These are phyloP conservation scores for Embidobia sp. DNA, from an alignment of 2,888 invertebrate genomes.

Conservation along the genomic window DNA sequence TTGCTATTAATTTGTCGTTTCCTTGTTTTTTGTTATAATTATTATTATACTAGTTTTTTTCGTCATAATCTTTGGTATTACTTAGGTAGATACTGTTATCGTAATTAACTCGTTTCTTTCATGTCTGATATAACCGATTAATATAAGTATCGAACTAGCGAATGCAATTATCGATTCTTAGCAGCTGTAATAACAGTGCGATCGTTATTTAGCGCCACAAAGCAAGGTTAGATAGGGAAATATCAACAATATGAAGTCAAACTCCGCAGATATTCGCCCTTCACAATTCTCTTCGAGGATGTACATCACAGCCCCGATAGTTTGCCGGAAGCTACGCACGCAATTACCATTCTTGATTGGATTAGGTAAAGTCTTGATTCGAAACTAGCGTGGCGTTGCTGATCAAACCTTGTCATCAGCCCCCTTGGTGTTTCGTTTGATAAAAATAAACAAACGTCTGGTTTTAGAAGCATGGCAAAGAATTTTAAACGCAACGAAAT, in stretches of 20 bases:
- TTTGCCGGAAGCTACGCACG: conserved; percentile 77
- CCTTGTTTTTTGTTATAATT: too few relatives aligned
- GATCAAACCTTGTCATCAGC: conserved; percentile 69
- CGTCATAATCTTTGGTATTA: too few relatives aligned
- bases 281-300: conserved; percentile 54
- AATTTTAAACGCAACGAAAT: conserved; percentile 8
- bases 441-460: conserved; percentile 52
- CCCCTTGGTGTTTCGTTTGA: conserved; percentile 18
- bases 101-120: too few relatives aligned
- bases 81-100: too few relatives aligned
- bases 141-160: background rate
- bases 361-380: conserved; percentile 79
- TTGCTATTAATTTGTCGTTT: too few relatives aligned
- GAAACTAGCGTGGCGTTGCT: conserved; percentile 71
- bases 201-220: conserved; percentile 44
- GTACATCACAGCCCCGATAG: conserved; percentile 53
- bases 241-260: conserved; percentile 56
- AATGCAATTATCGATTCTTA: conserved; percentile 23
- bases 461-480: conserved; percentile 7
- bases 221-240: conserved; percentile 51
- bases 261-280: conserved; percentile 67
- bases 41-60: too few relatives aligned
- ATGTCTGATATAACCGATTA: background rate
- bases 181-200: conserved; percentile 54
- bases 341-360: conserved; percentile 79